These are phyloP conservation scores for Lithophane ornitopus DNA, from an alignment of 2,888 invertebrate species.

Conservation along the genomic window DNA sequence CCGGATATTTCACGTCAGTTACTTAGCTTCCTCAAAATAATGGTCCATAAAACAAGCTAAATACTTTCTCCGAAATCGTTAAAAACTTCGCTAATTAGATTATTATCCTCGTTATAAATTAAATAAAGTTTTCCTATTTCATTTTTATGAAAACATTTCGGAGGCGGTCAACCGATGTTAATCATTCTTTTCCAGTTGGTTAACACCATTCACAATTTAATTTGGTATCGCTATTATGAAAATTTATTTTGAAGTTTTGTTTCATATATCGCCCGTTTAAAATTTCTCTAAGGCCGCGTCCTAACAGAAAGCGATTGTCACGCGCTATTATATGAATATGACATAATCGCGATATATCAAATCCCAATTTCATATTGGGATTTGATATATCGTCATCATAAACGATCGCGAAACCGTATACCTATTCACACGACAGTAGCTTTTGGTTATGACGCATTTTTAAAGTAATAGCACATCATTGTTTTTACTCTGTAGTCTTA, in stretches of 20 bases:
- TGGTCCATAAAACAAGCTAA: not conserved
- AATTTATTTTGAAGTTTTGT: not conserved
- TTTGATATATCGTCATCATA: constrained; percentile 1
- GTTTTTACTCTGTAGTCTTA: not conserved
- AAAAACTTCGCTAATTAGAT: constrained; percentile 40
- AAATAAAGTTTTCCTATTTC: constrained; percentile 35
- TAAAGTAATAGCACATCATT: not conserved
- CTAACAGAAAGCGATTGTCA: not conserved
- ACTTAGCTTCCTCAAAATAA: not conserved
- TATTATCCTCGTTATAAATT: constrained; percentile 36
- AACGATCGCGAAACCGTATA: no score
- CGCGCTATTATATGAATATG: no score
- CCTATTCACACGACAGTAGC: not conserved
- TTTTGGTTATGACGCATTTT: not conserved
- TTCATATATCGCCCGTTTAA: not conserved
- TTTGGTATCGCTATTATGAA: constrained; percentile 2
- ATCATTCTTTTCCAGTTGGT: constrained; percentile 21
- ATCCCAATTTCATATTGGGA: no score
- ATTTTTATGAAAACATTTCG: constrained; percentile 45
- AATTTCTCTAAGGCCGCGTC: no score
- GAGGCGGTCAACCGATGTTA: constrained; percentile 21
- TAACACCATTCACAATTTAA: constrained; percentile 30
- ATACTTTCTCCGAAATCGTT: not conserved
- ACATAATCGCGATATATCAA: not conserved
- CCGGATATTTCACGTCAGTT: not conserved